Base-by-base conservation (phyloP, 2,797 vertebrate genomes). In the Hipposideros larvatus region DNA sequence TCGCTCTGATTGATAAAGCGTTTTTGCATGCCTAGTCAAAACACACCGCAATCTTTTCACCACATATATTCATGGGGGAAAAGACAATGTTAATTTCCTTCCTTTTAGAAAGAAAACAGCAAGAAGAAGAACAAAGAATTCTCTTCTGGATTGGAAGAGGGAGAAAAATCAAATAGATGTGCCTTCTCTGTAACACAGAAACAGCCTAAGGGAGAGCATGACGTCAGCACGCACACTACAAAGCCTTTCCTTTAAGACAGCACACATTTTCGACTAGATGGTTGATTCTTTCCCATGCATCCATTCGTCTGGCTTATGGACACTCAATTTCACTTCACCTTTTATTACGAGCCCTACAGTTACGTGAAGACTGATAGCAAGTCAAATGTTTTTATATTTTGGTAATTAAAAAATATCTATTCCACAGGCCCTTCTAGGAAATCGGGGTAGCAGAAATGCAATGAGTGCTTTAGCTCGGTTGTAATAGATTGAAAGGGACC, bases 321-420 rank as follows among this genome's bases (percentile, higher is more conserved):
- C 51, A 46, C 61, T 95, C 94, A 15, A 90, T 74, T 98, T 96
- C 94, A 92, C 96, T 93, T 97, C 84, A 89, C 95, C 96, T 98
- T 98, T 94, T 97, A 91, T 96, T 95, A 95, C 97, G 87, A 77
- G 79, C 90, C 61, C 94, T 96, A 74, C 95, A 82, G 96, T 96
- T 96, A 71, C 89, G 87, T 91, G 82, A 97, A 96, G 94, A 98
- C 95, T 96, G 96, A 97, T 26, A 87, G 92, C 93, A 90, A 70
- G 77, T 91, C 98, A 96, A 96, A 97, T 96, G 94, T 88, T 97
- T 96, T 97, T 89, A 84, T 96, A 97, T 90, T 96, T 96, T 78
- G 19, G 78, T 77, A 68, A 96, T 94, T 48, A 86, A 97, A 92
- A 93, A 97, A 96, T 18, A 94, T 59, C 95, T 91, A 22, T 90